These are phyloP conservation scores for Drosophila nasuta DNA, from an alignment of 1,140 invertebrate genomes.

Conservation along the genomic window DNA sequence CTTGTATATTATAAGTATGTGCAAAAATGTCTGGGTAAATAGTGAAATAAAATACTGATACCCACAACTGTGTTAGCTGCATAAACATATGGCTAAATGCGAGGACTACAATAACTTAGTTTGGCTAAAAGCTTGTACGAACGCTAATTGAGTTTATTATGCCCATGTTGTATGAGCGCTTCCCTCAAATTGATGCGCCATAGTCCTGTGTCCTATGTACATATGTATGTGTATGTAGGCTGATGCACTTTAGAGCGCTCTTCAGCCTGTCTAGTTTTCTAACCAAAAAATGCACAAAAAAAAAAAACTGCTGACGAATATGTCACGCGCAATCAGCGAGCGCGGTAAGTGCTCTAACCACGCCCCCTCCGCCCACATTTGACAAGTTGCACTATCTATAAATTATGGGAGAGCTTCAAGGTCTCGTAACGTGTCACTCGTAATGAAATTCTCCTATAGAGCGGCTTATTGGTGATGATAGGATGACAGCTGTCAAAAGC, in stretches of 20 bases:
- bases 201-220: conserved; percentile 7
- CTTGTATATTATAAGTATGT: not conserved
- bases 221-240: not conserved
- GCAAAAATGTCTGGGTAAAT: not conserved
- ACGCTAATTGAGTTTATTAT: conserved; percentile 74
- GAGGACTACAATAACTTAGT: conserved; percentile 67
- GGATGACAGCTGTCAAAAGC: conserved; percentile 65
- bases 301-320: conserved; percentile 71
- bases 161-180: conserved; percentile 30
- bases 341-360: conserved; percentile 59
- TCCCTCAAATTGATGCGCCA: conserved; percentile 61
- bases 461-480: conserved; percentile 30
- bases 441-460: conserved; percentile 57
- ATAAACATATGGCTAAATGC: conserved; percentile 31
- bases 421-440: conserved; percentile 42
- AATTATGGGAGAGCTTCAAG: conserved; percentile 66
- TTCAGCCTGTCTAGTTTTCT: conserved; percentile 19
- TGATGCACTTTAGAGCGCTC: conserved; percentile 12
- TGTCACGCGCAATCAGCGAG: conserved; percentile 73
- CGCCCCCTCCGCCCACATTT: conserved; percentile 23
- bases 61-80: too few species aligned
- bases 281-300: conserved; percentile 45
- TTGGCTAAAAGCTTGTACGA: conserved; percentile 74
- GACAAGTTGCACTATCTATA: conserved; percentile 9
- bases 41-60: not conserved